Conservation (phyloP, 1,140 invertebrate species). For the Lanistes nyassanus region DNA sequence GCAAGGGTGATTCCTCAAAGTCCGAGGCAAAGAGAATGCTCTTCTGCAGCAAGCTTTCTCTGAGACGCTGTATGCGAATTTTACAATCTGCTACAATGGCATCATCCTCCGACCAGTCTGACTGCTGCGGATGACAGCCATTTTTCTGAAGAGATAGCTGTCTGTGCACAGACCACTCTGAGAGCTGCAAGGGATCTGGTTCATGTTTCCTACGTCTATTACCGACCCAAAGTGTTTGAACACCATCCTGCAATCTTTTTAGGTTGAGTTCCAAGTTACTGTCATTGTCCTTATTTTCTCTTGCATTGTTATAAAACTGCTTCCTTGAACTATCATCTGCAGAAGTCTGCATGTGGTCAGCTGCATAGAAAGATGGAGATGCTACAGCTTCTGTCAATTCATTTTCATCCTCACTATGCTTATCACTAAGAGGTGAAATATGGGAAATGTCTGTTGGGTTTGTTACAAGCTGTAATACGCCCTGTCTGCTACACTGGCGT, state of each 20-base stretch:
- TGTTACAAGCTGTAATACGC: background rate
- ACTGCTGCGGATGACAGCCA: too few species aligned
- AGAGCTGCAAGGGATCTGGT: background rate
- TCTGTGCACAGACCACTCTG: too few species aligned
- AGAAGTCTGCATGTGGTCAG: background rate
- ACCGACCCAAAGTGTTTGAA: background rate
- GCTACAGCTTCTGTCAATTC: background rate
- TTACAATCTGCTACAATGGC: background rate
- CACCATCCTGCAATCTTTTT: slow-evolving; percentile 15
- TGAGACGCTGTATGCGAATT: background rate
- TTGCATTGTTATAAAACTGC: background rate
- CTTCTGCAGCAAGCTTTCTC: background rate
- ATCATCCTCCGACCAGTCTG: background rate
- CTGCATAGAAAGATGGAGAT: background rate
- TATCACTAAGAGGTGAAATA: background rate
- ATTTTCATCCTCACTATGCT: background rate
- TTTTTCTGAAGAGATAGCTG: background rate
- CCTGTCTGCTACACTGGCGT: slow-evolving; percentile 1
- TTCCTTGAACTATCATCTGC: background rate
- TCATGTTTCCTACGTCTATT: background rate
- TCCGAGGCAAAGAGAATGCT: background rate
- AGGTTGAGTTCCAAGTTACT: background rate
- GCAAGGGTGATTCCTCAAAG: background rate
- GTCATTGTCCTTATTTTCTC: background rate
- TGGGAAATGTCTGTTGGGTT: slow-evolving; percentile 11